A percentile compares a stretch with the other conserved stretches of the same genome.
These are phyloP conservation scores for Scophthalmus maximus DNA, from an alignment of 2,113 vertebrate genomes.

Conservation along the genomic window DNA sequence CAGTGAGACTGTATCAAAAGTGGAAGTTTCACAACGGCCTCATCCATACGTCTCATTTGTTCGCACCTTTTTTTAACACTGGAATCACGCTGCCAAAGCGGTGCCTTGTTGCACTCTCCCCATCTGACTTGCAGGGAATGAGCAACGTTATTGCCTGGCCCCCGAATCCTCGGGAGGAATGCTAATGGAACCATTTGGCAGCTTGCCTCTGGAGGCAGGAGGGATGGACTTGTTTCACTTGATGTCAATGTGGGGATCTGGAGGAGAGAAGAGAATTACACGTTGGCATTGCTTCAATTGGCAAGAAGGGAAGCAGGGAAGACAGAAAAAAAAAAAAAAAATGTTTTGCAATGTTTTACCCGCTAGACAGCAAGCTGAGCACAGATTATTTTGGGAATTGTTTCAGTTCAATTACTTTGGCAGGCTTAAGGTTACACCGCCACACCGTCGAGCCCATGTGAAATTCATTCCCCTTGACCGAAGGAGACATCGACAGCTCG, in stretches of 20 bases:
- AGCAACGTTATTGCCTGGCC: constrained; percentile 68
- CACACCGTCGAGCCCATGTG: constrained; percentile 5
- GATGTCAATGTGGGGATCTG: constrained; percentile 72
- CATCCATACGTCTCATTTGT: constrained; percentile 53
- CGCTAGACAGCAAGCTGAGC: constrained; percentile 37
- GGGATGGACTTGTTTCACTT: constrained; percentile 79
- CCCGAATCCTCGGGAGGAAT: constrained; percentile 65
- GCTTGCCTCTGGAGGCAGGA: constrained; percentile 70
- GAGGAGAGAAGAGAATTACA: constrained; percentile 75
- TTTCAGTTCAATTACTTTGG: constrained; percentile 52
- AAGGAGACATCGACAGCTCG: constrained; percentile 33
- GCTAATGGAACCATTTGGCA: constrained; percentile 78
- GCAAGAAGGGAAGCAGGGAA: constrained; percentile 48
- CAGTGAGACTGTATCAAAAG: constrained; percentile 53
- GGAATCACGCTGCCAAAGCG: constrained; percentile 42
- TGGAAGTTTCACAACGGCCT: constrained; percentile 50
- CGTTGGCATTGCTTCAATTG: constrained; percentile 75
- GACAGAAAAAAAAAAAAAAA: constrained; percentile 52
- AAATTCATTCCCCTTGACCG: constrained; percentile 10
- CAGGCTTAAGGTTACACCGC: constrained; percentile 28
- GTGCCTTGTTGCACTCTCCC: constrained; percentile 54
- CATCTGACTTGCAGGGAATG: constrained; percentile 66
- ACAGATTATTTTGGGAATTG: constrained; percentile 60
- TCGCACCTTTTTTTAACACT: constrained; percentile 48
- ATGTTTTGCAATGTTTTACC: constrained; percentile 44